These are phyloP conservation scores for Bombus pyrosoma DNA, from an alignment of 1,140 invertebrate species.

Conservation along the genomic window DNA sequence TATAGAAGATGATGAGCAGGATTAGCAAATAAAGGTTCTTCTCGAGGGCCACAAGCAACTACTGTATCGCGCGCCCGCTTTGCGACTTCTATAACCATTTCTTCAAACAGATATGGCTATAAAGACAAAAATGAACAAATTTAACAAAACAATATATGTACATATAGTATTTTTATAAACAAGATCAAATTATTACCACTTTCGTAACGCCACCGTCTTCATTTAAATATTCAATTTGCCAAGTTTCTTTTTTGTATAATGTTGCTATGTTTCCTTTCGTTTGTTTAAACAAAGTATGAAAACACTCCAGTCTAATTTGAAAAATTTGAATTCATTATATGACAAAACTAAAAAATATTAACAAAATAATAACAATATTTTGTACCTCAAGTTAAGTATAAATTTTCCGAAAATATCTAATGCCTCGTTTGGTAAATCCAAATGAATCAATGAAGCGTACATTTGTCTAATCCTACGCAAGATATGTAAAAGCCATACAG, in stretches of 20 bases:
- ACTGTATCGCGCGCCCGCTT: constrained; percentile 94
- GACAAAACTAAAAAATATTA: not conserved
- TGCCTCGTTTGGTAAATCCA: constrained; percentile 92
- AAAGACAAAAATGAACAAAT: constrained; percentile 57
- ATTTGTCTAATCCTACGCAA: constrained; percentile 88
- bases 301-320: constrained; percentile 88
- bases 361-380: not conserved
- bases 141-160: not conserved
- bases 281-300: constrained; percentile 93
- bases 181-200: constrained; percentile 83
- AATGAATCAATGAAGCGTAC: constrained; percentile 87
- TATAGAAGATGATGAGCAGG: constrained; percentile 86
- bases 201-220: constrained; percentile 92
- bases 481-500: constrained; percentile 91
- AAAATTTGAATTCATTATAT: constrained; percentile 1
- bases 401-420: constrained; percentile 92
- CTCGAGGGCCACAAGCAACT: constrained; percentile 87
- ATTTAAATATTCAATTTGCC: constrained; percentile 93
- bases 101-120: constrained; percentile 93
- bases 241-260: constrained; percentile 92
- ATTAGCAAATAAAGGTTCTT: constrained; percentile 86
- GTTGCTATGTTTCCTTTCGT: constrained; percentile 90
- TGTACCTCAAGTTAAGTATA: constrained; percentile 90
- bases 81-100: constrained; percentile 91
- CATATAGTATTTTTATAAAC: constrained; percentile 13